Conservation (phyloP, 2,888 invertebrate genomes). For the Alcis repandata region DNA sequence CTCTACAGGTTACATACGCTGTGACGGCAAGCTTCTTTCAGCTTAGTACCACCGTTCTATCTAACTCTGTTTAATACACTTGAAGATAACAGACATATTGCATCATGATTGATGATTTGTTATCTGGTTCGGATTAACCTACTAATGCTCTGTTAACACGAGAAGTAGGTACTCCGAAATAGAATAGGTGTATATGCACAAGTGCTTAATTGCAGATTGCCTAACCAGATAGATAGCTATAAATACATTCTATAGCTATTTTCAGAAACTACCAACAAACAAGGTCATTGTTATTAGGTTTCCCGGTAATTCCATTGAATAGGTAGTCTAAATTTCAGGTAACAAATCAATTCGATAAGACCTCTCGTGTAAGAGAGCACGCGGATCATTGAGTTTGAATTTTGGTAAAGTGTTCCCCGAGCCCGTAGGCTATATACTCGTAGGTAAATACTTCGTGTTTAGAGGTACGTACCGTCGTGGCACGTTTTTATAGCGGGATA, state of each 20-base stretch:
- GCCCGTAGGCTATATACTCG: background rate
- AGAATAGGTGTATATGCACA: slow-evolving; percentile 1
- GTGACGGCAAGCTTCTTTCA: background rate
- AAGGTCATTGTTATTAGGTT: background rate
- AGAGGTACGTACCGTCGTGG: no score
- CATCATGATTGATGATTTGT: background rate
- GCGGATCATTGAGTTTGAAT: background rate
- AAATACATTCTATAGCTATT: no score
- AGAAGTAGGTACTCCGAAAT: background rate
- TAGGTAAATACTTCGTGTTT: background rate
- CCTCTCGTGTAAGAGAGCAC: background rate
- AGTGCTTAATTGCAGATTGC: slow-evolving; percentile 4
- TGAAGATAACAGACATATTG: background rate
- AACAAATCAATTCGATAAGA: slow-evolving; percentile 2
- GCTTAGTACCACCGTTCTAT: background rate
- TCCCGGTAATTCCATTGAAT: background rate
- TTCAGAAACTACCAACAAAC: no score
- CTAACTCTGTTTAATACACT: background rate
- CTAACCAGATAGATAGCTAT: background rate
- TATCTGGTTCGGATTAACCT: background rate
- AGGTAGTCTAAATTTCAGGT: background rate
- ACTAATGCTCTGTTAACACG: background rate
- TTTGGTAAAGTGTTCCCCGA: background rate
- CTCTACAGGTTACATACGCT: no score
- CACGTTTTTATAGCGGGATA: no score